Evolutionary conservation across 1,140 invertebrate species (phyloP).

Genomic region (Yoshiicerus persimilis): DNA sequence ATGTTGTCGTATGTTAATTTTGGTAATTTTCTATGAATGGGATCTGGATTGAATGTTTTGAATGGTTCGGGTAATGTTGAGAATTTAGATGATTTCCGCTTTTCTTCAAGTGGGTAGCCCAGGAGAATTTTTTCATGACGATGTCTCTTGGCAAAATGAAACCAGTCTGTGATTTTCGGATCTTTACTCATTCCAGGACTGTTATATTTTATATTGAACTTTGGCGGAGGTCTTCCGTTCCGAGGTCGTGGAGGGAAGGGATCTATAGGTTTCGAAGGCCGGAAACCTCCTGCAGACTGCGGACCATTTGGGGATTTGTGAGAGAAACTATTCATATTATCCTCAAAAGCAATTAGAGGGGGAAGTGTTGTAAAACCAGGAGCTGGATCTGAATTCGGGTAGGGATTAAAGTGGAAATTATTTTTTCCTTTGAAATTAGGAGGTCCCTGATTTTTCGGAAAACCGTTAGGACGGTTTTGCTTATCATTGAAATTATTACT

Average conservation of each 20-base stretch:
- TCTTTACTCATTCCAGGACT: constrained; percentile 28
- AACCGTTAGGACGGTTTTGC: not conserved
- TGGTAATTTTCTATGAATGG: constrained; percentile 28
- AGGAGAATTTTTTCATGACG: not conserved
- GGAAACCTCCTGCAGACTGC: not conserved
- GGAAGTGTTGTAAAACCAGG: not conserved
- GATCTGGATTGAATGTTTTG: constrained; percentile 14
- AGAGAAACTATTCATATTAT: not conserved
- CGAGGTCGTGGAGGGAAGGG: not conserved
- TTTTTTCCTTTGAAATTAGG: not conserved
- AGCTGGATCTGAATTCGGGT: not conserved
- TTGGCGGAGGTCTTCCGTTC: constrained; percentile 6
- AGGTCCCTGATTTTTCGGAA: not conserved
- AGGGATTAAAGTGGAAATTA: not conserved
- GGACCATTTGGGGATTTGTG: not conserved
- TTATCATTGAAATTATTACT: not conserved
- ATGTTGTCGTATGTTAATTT: constrained; percentile 31
- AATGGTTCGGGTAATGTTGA: constrained; percentile 29
- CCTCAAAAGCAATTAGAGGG: not conserved
- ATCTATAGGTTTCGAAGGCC: not conserved
- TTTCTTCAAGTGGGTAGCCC: constrained; percentile 7
- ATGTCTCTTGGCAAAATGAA: not conserved
- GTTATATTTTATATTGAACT: constrained; percentile 39
- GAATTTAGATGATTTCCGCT: not conserved
- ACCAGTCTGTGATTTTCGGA: constrained; percentile 33